phyloP scores from a whole-genome alignment of 2,888 invertebrate species.

The Sarcophaga caerulescens region DNA sequence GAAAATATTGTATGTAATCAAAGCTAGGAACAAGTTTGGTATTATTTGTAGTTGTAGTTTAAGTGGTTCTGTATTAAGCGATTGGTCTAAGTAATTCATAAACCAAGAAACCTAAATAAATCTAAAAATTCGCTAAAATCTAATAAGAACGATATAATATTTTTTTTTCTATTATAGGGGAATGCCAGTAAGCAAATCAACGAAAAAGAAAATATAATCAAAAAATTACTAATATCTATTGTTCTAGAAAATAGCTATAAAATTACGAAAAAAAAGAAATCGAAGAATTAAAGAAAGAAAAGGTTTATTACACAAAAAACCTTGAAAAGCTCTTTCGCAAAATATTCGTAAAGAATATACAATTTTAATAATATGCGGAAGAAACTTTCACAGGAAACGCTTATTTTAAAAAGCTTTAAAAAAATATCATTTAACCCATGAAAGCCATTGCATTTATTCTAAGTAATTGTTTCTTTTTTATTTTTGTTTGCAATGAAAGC shows the following conservation, averaged over 20 bases:
- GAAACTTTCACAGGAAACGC: conserved; percentile 16
- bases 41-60: conserved; percentile 21
- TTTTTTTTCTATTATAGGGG: conserved; percentile 14
- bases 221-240: conserved; percentile 42
- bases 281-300: conserved; percentile 32
- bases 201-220: conserved; percentile 41
- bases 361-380: conserved; percentile 4
- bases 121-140: conserved; percentile 32
- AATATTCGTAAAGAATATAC: conserved; percentile 14
- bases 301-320: conserved; percentile 50
- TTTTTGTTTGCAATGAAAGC: conserved; percentile 61
- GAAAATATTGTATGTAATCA: conserved; percentile 37
- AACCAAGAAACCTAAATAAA: conserved; percentile 49
- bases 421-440: conserved; percentile 20
- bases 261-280: conserved; percentile 27
- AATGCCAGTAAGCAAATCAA: conserved; percentile 53
- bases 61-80: conserved; percentile 48
- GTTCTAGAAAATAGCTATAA: conserved; percentile 35
- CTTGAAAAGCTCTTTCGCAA: conserved; percentile 54
- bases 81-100: conserved; percentile 40
- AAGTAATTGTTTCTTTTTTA: conserved; percentile 22
- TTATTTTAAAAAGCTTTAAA: conserved; percentile 25
- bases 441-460: conserved; percentile 6
- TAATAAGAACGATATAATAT: conserved; percentile 2
- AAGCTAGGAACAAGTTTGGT: conserved; percentile 29